Conservation (phyloP, 2,888 invertebrate species). For the Rhynchonema sp. region DNA sequence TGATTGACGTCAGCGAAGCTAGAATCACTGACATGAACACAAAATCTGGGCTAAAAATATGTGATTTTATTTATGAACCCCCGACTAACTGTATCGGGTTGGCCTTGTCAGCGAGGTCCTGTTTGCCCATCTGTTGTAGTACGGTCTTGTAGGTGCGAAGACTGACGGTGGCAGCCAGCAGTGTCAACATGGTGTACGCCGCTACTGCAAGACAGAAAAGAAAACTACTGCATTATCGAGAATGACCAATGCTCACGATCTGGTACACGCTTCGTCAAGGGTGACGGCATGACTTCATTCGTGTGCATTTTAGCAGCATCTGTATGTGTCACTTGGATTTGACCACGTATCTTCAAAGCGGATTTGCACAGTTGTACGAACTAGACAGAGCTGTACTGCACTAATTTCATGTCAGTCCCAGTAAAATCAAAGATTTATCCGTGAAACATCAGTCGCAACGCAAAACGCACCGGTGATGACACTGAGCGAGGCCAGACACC, state of each 20-base stretch:
- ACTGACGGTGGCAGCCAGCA: slow-evolving; percentile 64
- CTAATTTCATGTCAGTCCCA: no score
- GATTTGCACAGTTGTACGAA: no score
- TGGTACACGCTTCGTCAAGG: neutral
- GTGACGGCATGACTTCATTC: no score
- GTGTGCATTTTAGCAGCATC: no score
- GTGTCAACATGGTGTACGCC: slow-evolving; percentile 68
- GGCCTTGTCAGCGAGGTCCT: slow-evolving; percentile 6
- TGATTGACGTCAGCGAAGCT: no score
- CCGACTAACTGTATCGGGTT: slow-evolving; percentile 15
- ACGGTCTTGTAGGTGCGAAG: slow-evolving; percentile 91
- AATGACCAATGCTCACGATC: neutral
- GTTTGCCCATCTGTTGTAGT: slow-evolving; percentile 53
- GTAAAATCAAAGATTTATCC: neutral
- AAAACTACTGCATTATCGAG: neutral
- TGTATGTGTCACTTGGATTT: no score
- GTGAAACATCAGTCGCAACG: neutral
- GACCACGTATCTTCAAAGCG: no score
- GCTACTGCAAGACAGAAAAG: slow-evolving; percentile 48
- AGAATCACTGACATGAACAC: neutral
- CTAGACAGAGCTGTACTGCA: no score
- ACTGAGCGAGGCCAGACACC: slow-evolving; percentile 83
- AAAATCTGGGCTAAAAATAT: no score
- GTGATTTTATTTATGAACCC: no score
- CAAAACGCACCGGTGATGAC: slow-evolving; percentile 44